Percentiles rank a stretch among this genome's conserved stretches.
Conservation (phyloP, 2,888 invertebrate genomes). For the Chloroclystis v-ata region DNA sequence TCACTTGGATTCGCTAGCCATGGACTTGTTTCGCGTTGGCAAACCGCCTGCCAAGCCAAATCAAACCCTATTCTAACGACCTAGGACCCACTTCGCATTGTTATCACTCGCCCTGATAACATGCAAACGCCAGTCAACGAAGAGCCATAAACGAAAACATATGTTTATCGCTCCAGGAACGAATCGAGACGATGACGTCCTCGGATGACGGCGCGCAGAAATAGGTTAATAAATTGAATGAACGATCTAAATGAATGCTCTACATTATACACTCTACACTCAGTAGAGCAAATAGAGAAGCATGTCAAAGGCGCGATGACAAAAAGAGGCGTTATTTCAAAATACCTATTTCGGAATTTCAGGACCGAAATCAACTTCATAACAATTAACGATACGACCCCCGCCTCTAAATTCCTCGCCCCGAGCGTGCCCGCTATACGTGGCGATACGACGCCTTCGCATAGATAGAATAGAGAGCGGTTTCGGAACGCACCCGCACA, state of each 20-base stretch:
- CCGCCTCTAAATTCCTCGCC: slow-evolving; percentile 79
- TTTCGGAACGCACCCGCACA: slow-evolving; percentile 77
- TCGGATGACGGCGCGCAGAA: slow-evolving; percentile 22
- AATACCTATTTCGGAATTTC: slow-evolving; percentile 77
- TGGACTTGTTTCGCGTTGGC: slow-evolving; percentile 58
- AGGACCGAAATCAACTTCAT: slow-evolving; percentile 79
- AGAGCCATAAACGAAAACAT: slow-evolving; percentile 49
- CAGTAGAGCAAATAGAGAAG: slow-evolving; percentile 21
- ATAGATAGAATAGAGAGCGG: slow-evolving; percentile 79
- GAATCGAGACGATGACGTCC: slow-evolving; percentile 24
- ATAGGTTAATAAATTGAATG: slow-evolving; percentile 24
- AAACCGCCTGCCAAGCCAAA: slow-evolving; percentile 35
- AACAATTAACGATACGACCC: slow-evolving; percentile 79
- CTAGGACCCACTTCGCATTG: slow-evolving; percentile 49
- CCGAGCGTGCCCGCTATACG: slow-evolving; percentile 77
- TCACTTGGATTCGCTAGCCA: slow-evolving; percentile 53
- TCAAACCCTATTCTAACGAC: slow-evolving; percentile 39
- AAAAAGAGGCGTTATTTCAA: slow-evolving; percentile 74
- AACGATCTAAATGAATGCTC: background rate
- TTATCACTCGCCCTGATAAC: slow-evolving; percentile 71
- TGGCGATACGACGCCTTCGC: slow-evolving; percentile 77
- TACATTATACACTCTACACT: slow-evolving; percentile 5
- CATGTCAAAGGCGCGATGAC: slow-evolving; percentile 41
- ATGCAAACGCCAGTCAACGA: slow-evolving; percentile 38
- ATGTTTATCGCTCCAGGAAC: slow-evolving; percentile 37